Evolutionary conservation across 2,797 vertebrate species (phyloP).

Genomic region (Dermochelys coriacea): DNA sequence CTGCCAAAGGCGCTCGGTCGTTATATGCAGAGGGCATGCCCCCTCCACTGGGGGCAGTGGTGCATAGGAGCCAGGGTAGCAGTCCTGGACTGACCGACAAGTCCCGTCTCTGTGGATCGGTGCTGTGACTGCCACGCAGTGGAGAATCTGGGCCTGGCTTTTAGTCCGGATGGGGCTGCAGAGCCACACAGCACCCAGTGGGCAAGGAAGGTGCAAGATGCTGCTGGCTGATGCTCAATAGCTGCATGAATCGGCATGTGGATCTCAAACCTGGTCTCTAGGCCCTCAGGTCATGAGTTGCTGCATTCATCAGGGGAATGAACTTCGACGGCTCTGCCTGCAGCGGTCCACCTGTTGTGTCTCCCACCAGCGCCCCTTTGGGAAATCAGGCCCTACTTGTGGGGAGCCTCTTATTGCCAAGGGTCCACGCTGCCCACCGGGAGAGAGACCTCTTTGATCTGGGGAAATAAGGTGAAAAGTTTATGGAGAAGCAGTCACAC

Average conservation of each 20-base stretch:
- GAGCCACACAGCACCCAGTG: background rate
- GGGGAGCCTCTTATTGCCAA: background rate
- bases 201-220: background rate
- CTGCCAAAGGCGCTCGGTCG: background rate
- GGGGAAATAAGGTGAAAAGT: background rate
- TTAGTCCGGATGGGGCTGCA: background rate
- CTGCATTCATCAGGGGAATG: background rate
- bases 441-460: background rate
- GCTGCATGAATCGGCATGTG: background rate
- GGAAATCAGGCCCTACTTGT: background rate
- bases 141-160: background rate
- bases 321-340: background rate
- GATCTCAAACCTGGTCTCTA: background rate
- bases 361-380: background rate
- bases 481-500: background rate
- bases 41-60: background rate
- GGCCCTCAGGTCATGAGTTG: background rate
- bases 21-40: background rate
- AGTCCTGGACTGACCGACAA: background rate
- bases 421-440: background rate
- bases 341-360: background rate
- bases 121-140: background rate
- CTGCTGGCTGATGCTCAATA: background rate
- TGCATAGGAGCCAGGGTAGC: background rate
- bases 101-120: background rate